Base-by-base conservation (phyloP, 1,140 invertebrate species). In the Paralvinella palmiformis region DNA sequence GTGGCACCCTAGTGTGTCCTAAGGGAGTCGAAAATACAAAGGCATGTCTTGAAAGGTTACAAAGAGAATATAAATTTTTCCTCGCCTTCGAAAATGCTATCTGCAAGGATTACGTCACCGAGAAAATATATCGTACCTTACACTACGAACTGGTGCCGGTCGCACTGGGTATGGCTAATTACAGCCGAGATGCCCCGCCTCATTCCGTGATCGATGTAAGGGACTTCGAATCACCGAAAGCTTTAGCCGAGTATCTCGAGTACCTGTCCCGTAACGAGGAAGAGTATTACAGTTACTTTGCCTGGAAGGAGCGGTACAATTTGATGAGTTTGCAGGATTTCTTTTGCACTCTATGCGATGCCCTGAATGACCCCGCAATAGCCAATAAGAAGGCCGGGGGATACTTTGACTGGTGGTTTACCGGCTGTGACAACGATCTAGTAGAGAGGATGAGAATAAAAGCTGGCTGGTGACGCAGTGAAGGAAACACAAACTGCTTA, bases 201-300 rank as follows among this genome's bases (percentile, higher is more conserved):
- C 86, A 91, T 68, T 93, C 91, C 0, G 90, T 84, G 75, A 91
- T 96, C 37, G 94, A 96, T 79, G 91, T 96, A 1, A 92, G 96
- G 71, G 92, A 96, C 76, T 96, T 96, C 75, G 86, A 87, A 2
- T 89, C 89, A 3, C 88, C 94, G 0, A 86, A 88, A 69, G 88
- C 92, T 69, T 78, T 97, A 31, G 94, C 94, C 3, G 85, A 88
- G 3, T 95, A 94, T 78, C 81, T 96, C 20, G 66, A 71, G 7
- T 68, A 68, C 27, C 69, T 83, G 57, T 72, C 79, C 62, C 35
- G 69, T 55, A 79, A 82, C 65, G 75, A 78, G 56, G 62, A 68
- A 1, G 68, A 75, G 3, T 83, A 81, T 70, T 78, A 77, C 48
- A 68, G 75, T 58, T 83, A 83, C 68, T 81, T 82, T 55, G 45